Base-by-base conservation (phyloP, 2,113 vertebrate species). In the Corvus moneduloides region DNA sequence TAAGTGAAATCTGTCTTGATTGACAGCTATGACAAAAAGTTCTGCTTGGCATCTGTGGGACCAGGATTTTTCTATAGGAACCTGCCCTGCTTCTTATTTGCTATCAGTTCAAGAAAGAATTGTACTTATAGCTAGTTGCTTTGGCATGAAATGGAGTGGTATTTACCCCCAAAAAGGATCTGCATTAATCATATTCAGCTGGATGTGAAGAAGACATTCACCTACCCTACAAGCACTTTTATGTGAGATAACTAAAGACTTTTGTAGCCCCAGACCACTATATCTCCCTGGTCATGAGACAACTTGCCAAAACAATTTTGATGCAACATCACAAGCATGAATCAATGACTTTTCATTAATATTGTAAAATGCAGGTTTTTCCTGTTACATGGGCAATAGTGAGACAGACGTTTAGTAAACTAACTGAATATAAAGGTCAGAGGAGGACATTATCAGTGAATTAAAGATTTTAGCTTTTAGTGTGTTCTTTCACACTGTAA, bases 21-120 rank as follows among this genome's bases (percentile, higher is more conserved):
- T 94, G 88, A 88, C 72, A 92, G 32, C 75, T 83, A 79, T 80
- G 75, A 90, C 83, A 93, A 93, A 91, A 97, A 90, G 37, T 83
- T 92, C 63, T 89, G 17, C 22, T 66, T 73, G 37, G 55, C 67
- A 56, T 93, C 58, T 80, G 55, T 73, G 71, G 67, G 72, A 88
- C 59, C 49, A 87, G 19, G 24, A 52, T 68, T 85, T 94, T 63
- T 84, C 90, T 64, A 27, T n/a, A 54, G 67, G 17, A 67, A 66
- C 58, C 49, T 85, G 77, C 52, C 54, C 49, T 83, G 49, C 44
- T 63, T 63, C 39, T 72, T 82, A 67, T 72, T 91, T 87, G 22
- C 30, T 82, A 16, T 51, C 30, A 48, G 30, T 72, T 85, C 32
- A 61, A 52, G 52, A 82, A 84, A 59, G 37, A 81, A 35, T 41